phyloP scores from a whole-genome alignment of 2,797 vertebrate genomes.

The Jordanella pulchra region DNA sequence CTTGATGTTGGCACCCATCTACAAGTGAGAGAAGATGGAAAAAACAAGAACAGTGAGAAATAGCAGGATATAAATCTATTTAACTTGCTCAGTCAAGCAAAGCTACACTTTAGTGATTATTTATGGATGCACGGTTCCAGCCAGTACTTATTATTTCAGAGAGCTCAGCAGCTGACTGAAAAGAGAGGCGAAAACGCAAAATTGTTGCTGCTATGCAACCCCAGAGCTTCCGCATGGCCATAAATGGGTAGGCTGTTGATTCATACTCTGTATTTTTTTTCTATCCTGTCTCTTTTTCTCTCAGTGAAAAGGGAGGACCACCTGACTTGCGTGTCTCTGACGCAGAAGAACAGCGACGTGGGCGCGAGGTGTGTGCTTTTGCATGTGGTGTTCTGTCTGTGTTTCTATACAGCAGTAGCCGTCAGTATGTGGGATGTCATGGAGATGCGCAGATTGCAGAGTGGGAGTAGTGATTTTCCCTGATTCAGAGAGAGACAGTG shows the following conservation, averaged over 20 bases:
- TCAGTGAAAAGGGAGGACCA: conserved; percentile 63
- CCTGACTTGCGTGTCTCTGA: conserved; percentile 76
- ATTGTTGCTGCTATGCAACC: conserved; percentile 73
- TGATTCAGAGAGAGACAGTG: conserved; percentile 42
- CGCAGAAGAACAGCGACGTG: conserved; percentile 77
- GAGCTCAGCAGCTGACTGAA: conserved; percentile 10
- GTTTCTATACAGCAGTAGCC: conserved; percentile 60
- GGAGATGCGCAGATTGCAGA: conserved; percentile 71
- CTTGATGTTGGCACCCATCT: conserved; percentile 92
- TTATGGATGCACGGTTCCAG: conserved; percentile 12
- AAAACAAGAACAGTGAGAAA: conserved; percentile 30
- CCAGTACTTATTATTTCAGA: conserved; percentile 28
- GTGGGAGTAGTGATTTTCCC: conserved; percentile 76
- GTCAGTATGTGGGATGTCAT: conserved; percentile 62
- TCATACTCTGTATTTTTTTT: conserved; percentile 64
- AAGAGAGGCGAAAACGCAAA: conserved; percentile 29
- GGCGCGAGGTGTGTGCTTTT: conserved; percentile 70
- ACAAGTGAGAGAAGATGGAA: conserved; percentile 27
- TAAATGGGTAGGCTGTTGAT: conserved; percentile 77
- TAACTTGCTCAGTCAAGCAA: conserved; percentile 11
- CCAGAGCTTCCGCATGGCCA: conserved; percentile 69
- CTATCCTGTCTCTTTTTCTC: conserved; percentile 47
- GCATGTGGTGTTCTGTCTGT: conserved; percentile 58
- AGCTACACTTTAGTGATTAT: neutral
- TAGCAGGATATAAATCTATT: conserved; percentile 12